phyloP scores from a whole-genome alignment of 1,140 invertebrate species.

The Tyrophagus putrescentiae region DNA sequence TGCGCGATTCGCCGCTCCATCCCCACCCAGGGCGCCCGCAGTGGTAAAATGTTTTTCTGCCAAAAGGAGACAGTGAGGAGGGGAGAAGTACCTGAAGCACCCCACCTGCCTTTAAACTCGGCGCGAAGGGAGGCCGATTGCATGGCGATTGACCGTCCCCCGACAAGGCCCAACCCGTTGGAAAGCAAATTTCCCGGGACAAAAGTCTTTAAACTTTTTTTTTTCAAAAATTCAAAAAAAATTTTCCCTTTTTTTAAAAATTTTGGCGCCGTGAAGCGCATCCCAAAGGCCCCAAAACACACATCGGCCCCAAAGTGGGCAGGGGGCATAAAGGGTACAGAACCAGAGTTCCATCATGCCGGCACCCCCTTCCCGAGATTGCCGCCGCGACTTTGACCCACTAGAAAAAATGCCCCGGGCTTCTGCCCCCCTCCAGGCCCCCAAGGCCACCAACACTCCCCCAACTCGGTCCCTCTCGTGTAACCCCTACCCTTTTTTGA shows the following conservation, averaged over 20 bases:
- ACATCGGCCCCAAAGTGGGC: slow-evolving; percentile 13
- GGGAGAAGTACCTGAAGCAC: slow-evolving; percentile 13
- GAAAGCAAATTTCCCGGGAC: slow-evolving; percentile 17
- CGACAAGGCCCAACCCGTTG: slow-evolving; percentile 5
- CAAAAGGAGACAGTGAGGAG: slow-evolving; percentile 8
- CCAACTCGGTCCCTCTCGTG: slow-evolving; percentile 23
- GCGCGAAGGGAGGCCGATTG: slow-evolving; percentile 14
- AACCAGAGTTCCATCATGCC: slow-evolving; percentile 18
- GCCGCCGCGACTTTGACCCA: slow-evolving; percentile 19
- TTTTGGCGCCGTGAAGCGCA: slow-evolving; percentile 15
- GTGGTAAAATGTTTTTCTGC: slow-evolving; percentile 11
- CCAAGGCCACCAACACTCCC: slow-evolving; percentile 15
- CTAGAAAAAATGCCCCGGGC: neutral
- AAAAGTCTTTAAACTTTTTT: neutral
- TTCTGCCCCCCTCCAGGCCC: neutral
- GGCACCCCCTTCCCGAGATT: slow-evolving; percentile 16
- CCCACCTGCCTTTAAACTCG: slow-evolving; percentile 9
- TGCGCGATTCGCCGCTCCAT: slow-evolving; percentile 12
- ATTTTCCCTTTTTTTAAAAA: too few species aligned
- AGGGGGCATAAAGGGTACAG: slow-evolving; percentile 12
- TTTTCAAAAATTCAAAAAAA: neutral
- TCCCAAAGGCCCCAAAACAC: slow-evolving; percentile 2
- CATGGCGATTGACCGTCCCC: slow-evolving; percentile 19
- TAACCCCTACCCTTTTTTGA: slow-evolving; percentile 12
- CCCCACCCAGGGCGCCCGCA: slow-evolving; percentile 4